Conservation (phyloP, 2,888 invertebrate species). For the Boloria selene region DNA sequence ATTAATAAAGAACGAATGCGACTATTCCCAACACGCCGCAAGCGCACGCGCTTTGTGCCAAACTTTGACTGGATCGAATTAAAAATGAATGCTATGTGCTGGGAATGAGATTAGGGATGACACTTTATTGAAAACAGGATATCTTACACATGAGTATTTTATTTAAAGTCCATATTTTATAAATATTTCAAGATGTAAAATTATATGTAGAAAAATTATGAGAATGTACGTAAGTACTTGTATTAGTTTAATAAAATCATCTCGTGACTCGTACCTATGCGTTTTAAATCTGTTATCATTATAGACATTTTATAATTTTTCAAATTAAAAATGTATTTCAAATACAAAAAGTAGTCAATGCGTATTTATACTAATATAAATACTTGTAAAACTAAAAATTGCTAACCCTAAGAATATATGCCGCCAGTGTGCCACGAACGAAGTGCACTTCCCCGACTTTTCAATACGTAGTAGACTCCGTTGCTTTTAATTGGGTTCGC, state of each 20-base stretch:
- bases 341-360: background rate
- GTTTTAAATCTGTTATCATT: too few relatives aligned
- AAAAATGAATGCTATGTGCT: slow-evolving; percentile 63
- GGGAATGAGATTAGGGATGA: slow-evolving; percentile 42
- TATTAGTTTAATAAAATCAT: too few relatives aligned
- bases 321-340: too few relatives aligned
- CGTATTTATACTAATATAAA: background rate
- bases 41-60: slow-evolving; percentile 59
- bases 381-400: slow-evolving; percentile 6
- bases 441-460: slow-evolving; percentile 48
- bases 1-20: slow-evolving; percentile 48
- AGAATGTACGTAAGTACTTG: too few relatives aligned
- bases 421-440: slow-evolving; percentile 37
- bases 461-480: slow-evolving; percentile 55
- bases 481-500: slow-evolving; percentile 65
- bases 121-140: background rate
- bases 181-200: too few relatives aligned
- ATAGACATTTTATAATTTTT: too few relatives aligned
- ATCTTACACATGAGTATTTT: too few relatives aligned
- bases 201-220: too few relatives aligned
- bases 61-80: slow-evolving; percentile 65
- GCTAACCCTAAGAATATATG: slow-evolving; percentile 36
- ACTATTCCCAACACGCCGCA: slow-evolving; percentile 57
- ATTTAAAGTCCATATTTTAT: too few relatives aligned
- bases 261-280: too few relatives aligned